Evolutionary conservation across 2,888 invertebrate genomes (phyloP).

Genomic region (Unio delphinus): DNA sequence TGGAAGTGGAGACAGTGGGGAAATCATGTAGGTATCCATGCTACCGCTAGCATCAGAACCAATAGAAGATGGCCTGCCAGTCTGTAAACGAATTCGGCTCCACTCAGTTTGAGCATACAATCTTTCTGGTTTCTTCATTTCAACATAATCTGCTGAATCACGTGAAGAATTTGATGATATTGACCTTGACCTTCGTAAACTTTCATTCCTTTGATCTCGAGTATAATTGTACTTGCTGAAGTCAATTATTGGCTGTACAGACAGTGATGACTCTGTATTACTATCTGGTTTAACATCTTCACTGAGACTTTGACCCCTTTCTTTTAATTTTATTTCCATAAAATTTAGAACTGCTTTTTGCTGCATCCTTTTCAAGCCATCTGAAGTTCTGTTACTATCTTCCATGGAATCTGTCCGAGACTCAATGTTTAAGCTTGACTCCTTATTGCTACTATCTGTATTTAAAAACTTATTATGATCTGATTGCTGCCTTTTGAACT

Average conservation of each 20-base stretch:
- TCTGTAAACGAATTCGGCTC: conserved; percentile 54
- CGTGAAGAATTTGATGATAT: conserved; percentile 47
- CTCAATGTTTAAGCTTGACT: no score
- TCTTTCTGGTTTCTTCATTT: conserved; percentile 47
- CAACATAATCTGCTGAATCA: conserved; percentile 52
- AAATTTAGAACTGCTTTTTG: conserved; percentile 87
- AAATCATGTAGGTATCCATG: conserved; percentile 24
- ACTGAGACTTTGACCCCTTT: conserved; percentile 6
- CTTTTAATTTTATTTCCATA: conserved; percentile 80
- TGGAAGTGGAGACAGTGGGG: conserved; percentile 16
- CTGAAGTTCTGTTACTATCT: no score
- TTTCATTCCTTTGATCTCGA: conserved; percentile 51
- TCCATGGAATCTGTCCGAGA: no score
- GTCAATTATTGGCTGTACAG: not conserved
- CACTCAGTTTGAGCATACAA: conserved; percentile 56
- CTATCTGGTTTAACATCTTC: conserved; percentile 2
- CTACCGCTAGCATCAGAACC: conserved; percentile 40
- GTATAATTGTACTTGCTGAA: conserved; percentile 39
- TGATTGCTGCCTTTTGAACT: no score
- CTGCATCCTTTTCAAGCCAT: conserved; percentile 84
- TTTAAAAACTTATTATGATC: no score
- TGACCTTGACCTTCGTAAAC: conserved; percentile 52
- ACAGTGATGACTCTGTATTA: no score
- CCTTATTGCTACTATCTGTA: no score
- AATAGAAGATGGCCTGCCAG: conserved; percentile 40